Conservation (phyloP, 2,797 vertebrate species). For the Carapus acus region DNA sequence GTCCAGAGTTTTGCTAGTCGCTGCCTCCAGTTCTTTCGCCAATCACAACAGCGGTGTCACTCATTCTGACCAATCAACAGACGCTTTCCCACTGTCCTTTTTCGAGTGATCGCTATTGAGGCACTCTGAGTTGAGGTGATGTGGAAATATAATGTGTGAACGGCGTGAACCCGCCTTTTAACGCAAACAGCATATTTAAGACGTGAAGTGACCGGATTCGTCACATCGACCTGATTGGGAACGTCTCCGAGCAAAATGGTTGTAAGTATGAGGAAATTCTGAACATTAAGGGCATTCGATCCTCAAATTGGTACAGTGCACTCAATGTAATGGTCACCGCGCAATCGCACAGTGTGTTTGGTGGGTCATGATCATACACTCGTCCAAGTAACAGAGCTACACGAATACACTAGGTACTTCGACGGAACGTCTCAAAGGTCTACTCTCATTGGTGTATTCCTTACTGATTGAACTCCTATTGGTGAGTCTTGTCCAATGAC, state of each 20-base stretch:
- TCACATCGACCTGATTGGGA: not conserved
- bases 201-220: constrained; percentile 6
- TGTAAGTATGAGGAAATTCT: constrained; percentile 32
- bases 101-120: constrained; percentile 41
- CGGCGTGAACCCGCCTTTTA: constrained; percentile 18
- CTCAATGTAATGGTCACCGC: constrained; percentile 13
- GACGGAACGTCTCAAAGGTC: not conserved
- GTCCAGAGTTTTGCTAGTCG: too few relatives aligned
- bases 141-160: constrained; percentile 51
- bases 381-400: constrained; percentile 6
- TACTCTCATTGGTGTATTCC: constrained; percentile 32
- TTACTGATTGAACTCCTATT: constrained; percentile 1
- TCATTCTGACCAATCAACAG: constrained; percentile 50
- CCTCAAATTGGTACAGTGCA: constrained; percentile 24
- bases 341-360: constrained; percentile 30
- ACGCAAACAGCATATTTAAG: not conserved
- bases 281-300: constrained; percentile 1
- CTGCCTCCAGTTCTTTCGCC: constrained; percentile 30
- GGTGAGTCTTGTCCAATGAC: constrained; percentile 29
- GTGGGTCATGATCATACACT: constrained; percentile 16
- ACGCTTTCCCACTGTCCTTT: constrained; percentile 8
- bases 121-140: constrained; percentile 54
- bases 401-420: constrained; percentile 30
- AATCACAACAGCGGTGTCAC: constrained; percentile 48
- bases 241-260: constrained; percentile 42